Conservation (phyloP, 2,888 invertebrate species). For the Coremacera marginata region DNA sequence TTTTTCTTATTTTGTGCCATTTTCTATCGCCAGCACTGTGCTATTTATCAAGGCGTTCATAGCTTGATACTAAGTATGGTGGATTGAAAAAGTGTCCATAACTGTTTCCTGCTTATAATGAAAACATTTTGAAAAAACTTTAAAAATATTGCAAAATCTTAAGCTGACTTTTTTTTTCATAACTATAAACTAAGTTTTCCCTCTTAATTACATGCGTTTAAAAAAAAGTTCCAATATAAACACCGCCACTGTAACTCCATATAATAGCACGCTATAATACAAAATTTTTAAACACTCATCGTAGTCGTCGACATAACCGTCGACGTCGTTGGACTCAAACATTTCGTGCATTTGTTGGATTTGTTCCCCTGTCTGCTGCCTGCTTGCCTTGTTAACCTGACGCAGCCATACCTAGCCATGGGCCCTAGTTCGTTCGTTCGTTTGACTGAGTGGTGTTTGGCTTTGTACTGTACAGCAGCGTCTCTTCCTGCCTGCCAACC, state of each 20-base stretch:
- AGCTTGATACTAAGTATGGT: neutral
- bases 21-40: too few relatives aligned
- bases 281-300: slow-evolving; percentile 25
- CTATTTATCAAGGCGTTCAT: too few relatives aligned
- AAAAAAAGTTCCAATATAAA: neutral
- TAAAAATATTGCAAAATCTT: neutral
- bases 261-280: slow-evolving; percentile 6
- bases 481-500: slow-evolving; percentile 24
- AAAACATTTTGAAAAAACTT: neutral
- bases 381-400: slow-evolving; percentile 16
- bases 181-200: neutral
- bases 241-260: slow-evolving; percentile 23
- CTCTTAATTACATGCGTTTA: neutral
- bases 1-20: too few relatives aligned
- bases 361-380: neutral
- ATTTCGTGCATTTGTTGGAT: slow-evolving; percentile 19
- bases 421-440: neutral
- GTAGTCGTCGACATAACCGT: neutral
- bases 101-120: neutral
- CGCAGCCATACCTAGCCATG: neutral
- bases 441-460: slow-evolving; percentile 18
- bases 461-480: slow-evolving; percentile 25
- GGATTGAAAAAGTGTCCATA: neutral
- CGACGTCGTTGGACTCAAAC: slow-evolving; percentile 18
- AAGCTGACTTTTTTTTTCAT: neutral